Conservation (phyloP, 2,797 vertebrate species). For the Lates japonicus region DNA sequence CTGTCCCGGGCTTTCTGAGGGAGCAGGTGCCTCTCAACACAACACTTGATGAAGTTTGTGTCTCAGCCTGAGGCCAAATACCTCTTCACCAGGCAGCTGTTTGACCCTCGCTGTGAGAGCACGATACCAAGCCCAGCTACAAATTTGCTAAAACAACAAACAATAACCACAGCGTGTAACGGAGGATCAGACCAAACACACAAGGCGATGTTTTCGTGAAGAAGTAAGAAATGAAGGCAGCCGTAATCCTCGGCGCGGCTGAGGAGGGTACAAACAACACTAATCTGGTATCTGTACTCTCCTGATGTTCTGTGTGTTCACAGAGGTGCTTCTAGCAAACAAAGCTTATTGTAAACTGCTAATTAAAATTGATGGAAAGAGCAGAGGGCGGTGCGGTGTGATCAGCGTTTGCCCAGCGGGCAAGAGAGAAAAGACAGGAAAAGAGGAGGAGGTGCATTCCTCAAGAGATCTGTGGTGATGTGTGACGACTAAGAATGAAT, state of each 20-base stretch:
- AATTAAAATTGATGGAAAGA: conserved; percentile 45
- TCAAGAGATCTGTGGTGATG: conserved; percentile 45
- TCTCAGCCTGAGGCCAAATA: conserved; percentile 50
- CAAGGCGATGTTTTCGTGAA: neutral
- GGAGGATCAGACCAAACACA: no score
- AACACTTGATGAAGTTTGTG: neutral
- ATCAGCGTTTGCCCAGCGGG: neutral
- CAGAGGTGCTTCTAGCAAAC: neutral
- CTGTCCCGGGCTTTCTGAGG: neutral
- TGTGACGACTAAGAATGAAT: conserved; percentile 30
- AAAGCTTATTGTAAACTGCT: neutral
- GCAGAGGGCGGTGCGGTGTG: conserved; percentile 76
- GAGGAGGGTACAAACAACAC: no score
- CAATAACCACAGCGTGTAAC: no score
- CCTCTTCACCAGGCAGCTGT: conserved; percentile 37
- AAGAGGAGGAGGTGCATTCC: conserved; percentile 47
- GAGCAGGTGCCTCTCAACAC: neutral
- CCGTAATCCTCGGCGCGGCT: no score
- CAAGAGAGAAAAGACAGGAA: conserved; percentile 3
- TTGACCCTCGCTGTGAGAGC: neutral
- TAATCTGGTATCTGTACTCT: neutral
- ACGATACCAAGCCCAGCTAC: neutral
- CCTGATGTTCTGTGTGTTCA: no score
- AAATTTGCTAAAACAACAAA: neutral
- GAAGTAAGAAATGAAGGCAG: no score